Evolutionary conservation across 2,888 invertebrate species (phyloP), one percentile per base, ranked within the genome.

Genomic region (Melikaiella ostensackeni): DNA sequence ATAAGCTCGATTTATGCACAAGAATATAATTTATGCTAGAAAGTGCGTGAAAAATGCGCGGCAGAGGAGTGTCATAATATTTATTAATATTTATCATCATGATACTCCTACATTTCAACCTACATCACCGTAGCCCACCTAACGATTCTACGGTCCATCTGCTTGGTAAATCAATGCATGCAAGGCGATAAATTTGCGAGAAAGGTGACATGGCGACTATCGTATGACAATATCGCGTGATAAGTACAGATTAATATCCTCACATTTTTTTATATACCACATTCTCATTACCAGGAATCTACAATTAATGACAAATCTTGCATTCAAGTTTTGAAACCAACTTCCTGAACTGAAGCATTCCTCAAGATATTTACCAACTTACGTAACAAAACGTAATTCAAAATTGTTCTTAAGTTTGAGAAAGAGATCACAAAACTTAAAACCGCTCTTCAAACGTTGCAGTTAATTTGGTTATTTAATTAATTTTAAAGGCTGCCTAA

Each of bases 191-290:
- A 74, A 77, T 77, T 75, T 27, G 50, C 50, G 33, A 50, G 30
- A 55, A n/a, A 75, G 75, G 27, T 75, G 75, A 50, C 42, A 75
- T 46, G 46, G 42, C 21, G 24, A 57, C 63, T 63, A 61, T 46
- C 33, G 21, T 46, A 21, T 61, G 55, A 75, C 75, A 83, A 87
- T 83, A 86, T 88, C 86, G 88, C 88, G 88, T 88, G 88, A 83
- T 86, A 83, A 80, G 74, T 63, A 80, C 79, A 84, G 83, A 88
- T 88, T 85, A 88, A 87, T 88, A 85, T 83, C 84, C 46, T 76
- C 75, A 76, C 82, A 84, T 79, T 81, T 77, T 78, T 79, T 78
- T 77, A 75, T 77, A 76, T 73, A 70, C 63, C 83, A 79, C 77
- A 80, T 80, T 84, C 83, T 81, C 82, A 83, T 84, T 84, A 82